Evolutionary conservation across 1,140 invertebrate genomes (phyloP).

Genomic region (Lepidurus arcticus): DNA sequence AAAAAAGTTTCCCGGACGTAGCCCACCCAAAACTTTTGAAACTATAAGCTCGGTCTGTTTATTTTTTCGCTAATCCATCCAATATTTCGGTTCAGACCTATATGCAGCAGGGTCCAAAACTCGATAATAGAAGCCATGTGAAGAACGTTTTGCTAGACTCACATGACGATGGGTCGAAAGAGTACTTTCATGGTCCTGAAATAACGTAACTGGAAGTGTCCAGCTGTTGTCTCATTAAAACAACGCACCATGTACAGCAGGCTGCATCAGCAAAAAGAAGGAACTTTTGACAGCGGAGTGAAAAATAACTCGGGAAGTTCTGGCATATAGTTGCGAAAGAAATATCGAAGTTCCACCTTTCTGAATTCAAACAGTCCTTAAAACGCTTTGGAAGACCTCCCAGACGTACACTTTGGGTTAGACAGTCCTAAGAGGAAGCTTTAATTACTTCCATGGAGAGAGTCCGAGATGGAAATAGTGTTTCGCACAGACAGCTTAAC

Average conservation of each 20-base stretch:
- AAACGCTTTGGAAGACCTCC: too few species aligned
- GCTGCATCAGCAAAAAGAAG: too few species aligned
- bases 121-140: background rate
- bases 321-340: too few species aligned
- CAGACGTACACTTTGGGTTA: background rate
- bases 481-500: background rate
- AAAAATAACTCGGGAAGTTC: too few species aligned
- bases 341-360: too few species aligned
- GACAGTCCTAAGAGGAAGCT: background rate
- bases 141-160: background rate
- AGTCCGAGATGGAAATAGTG: background rate
- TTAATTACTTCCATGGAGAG: background rate
- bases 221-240: background rate
- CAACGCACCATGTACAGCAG: too few species aligned
- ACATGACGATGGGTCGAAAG: background rate
- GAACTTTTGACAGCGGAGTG: background rate
- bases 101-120: background rate
- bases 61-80: background rate
- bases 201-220: background rate
- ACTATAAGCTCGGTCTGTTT: background rate
- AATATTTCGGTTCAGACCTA: background rate
- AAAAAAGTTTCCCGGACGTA: background rate
- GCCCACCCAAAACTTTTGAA: slow-evolving; percentile 5
- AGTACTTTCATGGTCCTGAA: background rate
- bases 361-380: too few species aligned